Percentiles rank a stretch among this genome's conserved stretches.
phyloP scores from a whole-genome alignment of 2,797 vertebrate genomes.

The Setipinna tenuifilis region DNA sequence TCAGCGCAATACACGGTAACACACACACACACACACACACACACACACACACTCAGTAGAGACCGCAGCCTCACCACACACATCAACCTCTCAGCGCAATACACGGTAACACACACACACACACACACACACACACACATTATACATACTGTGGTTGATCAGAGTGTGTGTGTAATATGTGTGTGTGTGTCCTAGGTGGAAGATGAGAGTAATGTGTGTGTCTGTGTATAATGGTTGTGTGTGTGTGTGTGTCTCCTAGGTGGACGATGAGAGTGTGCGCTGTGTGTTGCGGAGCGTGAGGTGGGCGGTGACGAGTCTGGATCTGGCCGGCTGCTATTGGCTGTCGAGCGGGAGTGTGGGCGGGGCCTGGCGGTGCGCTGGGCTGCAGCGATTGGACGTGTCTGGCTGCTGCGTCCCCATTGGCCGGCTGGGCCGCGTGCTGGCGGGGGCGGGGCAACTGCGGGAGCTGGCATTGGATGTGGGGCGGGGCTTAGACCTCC shows the following conservation, averaged over 20 bases:
- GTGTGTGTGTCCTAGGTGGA: too few relatives aligned
- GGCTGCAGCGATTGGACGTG: slow-evolving; percentile 86
- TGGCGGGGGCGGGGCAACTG: slow-evolving; percentile 83
- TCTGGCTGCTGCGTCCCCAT: slow-evolving; percentile 89
- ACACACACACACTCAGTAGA: too few relatives aligned
- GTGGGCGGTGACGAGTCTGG: slow-evolving; percentile 85
- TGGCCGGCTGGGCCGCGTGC: slow-evolving; percentile 86
- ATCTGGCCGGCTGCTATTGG: slow-evolving; percentile 95
- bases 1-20: too few relatives aligned
- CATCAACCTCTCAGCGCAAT: too few relatives aligned
- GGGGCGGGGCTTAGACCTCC: slow-evolving; percentile 83
- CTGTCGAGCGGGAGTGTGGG: slow-evolving; percentile 83
- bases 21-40: too few relatives aligned
- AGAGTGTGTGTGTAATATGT: too few relatives aligned
- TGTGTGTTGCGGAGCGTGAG: slow-evolving; percentile 79
- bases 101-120: too few relatives aligned
- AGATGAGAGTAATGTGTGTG: too few relatives aligned
- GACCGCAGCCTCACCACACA: too few relatives aligned
- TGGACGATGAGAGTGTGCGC: slow-evolving; percentile 80
- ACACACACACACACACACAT: too few relatives aligned
- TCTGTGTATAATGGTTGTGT: too few relatives aligned
- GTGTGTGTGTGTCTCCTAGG: slow-evolving; percentile 66
- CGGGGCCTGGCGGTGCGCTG: slow-evolving; percentile 80
- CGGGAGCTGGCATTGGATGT: slow-evolving; percentile 90
- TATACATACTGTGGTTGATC: too few relatives aligned